Base-by-base conservation (phyloP, 2,113 vertebrate species). In the Pycnonotus jocosus region DNA sequence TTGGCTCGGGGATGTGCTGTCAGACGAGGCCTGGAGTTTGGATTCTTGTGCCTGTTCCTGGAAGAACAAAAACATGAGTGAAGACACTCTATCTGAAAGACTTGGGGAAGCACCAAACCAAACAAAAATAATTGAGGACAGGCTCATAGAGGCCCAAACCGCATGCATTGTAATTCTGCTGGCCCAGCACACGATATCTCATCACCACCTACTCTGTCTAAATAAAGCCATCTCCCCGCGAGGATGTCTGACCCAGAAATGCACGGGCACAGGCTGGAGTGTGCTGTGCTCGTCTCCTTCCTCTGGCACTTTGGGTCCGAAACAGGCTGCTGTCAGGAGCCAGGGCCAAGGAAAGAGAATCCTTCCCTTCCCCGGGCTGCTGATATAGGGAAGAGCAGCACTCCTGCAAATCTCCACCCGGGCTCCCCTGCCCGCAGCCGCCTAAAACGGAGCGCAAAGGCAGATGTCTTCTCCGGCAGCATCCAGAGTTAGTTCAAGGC, bases 171-270 rank as follows among this genome's bases (percentile, higher is more conserved):
- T 95, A 57, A 85, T 87, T 82, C 68, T 74, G 76, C 54, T 94
- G 90, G 95, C 94, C 94, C 69, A 50, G 28, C 54, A 35, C 68
- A 62, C 0, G n/a, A 1, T 71, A 48, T 58, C 33, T 53, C 44
- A 70, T 96, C 92, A 51, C 71, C 61, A 38, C 82, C 76, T 92
- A 70, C 88, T 92, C 94, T 12, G 51, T 80, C 95, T 90, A 92
- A 96, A 94, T 84, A 81, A 89, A 93, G 42, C 37, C 77, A 21
- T 33, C 12, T 84, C 92, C 95, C 70, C 5, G 14, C 4, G 31
- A 91, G 81, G 19, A 10, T 35, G 48, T 27, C 12, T 64, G 81
- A 45, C 74, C 86, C 80, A 91, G 51, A 40, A 66, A 23, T 1
- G 69, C 19, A 17, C 31, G 15, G 73, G 73, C 72, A 20, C 20